Base-by-base conservation (phyloP, 2,797 vertebrate genomes). In the Poeciliopsis infans region DNA sequence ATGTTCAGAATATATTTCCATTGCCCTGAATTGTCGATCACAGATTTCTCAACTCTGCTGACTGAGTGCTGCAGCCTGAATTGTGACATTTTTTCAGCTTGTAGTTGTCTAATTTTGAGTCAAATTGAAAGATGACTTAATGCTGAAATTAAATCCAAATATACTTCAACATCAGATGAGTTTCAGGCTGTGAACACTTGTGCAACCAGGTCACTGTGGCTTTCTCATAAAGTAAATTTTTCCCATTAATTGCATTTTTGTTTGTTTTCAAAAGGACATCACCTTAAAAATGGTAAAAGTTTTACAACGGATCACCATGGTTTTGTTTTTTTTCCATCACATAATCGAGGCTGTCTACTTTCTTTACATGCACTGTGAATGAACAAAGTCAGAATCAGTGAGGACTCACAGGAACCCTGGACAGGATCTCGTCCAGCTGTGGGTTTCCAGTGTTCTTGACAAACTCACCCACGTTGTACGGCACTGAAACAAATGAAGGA, bases 361-460 rank as follows among this genome's bases (percentile, higher is more conserved):
- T 41, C 10, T 41, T 66, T 66, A 39, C 8, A 66, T 39, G 13
- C 64, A 66, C 18, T 11, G 10, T 66, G 8, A 39, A 66, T 66
- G 18, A 66, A 23, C 36, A 36, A 23, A 2, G 64, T 23, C 39
- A 66, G 64, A 66, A 66, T 66, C 33, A 66, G 16, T n/a, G 10
- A 16, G 46, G 31, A 90, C 86, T 92, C 47, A 91, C 87, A 12
- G 10, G 51, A 7, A 78, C 8, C 1, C 11, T 0, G 31, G 71
- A 72, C 39, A 83, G 0, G 25, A 73, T 13, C 0, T 20, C 0
- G 0, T 47, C 76, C 55, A 82, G 0, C 0, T 57, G 1, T 43
- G 77, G 0, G 78, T 72, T 33, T 64, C 15, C 51, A 7, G 6
- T n/a, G 1, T 0, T 11, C 2, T 0, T 8, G 13, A 2, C 2